phyloP scores from a whole-genome alignment of 2,797 vertebrate species.

The Florisuga fusca region DNA sequence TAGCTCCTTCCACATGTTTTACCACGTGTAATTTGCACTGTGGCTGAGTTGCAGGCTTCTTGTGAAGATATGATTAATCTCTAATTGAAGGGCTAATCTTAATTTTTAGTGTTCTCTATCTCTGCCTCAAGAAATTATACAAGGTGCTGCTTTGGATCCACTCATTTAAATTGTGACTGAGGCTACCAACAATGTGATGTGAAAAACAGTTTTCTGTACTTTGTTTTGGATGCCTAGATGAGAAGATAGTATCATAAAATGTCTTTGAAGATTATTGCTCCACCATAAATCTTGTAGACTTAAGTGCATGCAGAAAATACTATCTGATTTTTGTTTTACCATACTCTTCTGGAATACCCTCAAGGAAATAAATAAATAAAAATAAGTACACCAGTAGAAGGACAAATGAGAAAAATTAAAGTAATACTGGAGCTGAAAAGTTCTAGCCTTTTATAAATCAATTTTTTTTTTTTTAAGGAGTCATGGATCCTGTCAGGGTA shows the following conservation, averaged over 20 bases:
- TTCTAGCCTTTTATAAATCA: not conserved
- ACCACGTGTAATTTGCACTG: not conserved
- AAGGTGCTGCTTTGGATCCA: not conserved
- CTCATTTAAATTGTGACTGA: not conserved
- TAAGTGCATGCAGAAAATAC: not conserved
- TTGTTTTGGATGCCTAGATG: not conserved
- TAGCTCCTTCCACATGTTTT: not conserved
- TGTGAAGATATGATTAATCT: not conserved
- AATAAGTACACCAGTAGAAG: not conserved
- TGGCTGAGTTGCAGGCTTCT: not conserved
- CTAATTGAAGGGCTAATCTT: not conserved
- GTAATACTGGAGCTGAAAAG: not conserved
- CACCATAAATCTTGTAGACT: not conserved
- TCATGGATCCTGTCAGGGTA: not conserved
- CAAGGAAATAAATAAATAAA: not conserved
- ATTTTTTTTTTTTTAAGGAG: not conserved
- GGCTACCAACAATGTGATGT: not conserved
- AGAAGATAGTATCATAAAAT: not conserved
- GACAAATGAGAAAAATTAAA: not conserved
- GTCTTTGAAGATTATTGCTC: not conserved
- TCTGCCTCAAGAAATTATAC: not conserved
- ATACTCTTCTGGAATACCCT: not conserved
- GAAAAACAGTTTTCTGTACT: not conserved
- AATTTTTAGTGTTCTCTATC: not conserved
- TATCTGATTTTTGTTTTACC: not conserved